Conservation (phyloP, 2,113 vertebrate genomes). For the Asarcornis scutulata region DNA sequence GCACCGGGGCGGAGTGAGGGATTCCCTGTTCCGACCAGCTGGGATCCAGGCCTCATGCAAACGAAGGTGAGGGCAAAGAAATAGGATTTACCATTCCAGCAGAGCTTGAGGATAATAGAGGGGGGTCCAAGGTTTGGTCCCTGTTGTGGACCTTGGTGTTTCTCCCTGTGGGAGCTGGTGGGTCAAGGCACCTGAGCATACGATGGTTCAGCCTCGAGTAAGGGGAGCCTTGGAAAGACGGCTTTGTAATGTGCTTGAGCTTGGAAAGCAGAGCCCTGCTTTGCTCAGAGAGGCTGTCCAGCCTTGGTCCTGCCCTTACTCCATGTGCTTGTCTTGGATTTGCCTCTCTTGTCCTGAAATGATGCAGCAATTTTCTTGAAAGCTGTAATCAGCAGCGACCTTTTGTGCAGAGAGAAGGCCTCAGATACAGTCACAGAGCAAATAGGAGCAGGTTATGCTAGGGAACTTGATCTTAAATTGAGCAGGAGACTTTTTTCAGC, state of each 20-base stretch:
- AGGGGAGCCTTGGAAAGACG: background rate
- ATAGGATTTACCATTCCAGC: slow-evolving; percentile 2
- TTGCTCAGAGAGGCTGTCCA: background rate
- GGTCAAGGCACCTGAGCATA: background rate
- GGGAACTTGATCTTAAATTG: background rate
- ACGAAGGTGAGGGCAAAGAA: background rate
- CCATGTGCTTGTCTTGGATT: background rate
- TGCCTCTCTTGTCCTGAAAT: slow-evolving; percentile 20
- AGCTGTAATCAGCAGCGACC: background rate
- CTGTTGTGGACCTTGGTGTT: slow-evolving; percentile 9
- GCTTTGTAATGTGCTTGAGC: background rate
- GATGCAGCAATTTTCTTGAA: slow-evolving; percentile 24
- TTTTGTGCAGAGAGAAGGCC: background rate
- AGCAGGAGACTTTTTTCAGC: background rate
- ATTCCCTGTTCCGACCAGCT: background rate
- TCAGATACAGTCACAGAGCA: slow-evolving; percentile 31
- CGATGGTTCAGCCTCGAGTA: background rate
- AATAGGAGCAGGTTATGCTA: background rate
- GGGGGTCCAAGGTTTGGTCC: slow-evolving; percentile 19
- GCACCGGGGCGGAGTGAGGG: background rate
- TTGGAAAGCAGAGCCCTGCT: background rate
- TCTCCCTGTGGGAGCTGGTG: slow-evolving; percentile 48
- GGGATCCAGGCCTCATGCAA: background rate
- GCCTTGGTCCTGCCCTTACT: background rate
- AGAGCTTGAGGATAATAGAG: slow-evolving; percentile 21